A percentile compares a stretch with the other conserved stretches of the same genome.
Conservation (phyloP, 2,888 invertebrate species). For the Drosophila aldrichi region DNA sequence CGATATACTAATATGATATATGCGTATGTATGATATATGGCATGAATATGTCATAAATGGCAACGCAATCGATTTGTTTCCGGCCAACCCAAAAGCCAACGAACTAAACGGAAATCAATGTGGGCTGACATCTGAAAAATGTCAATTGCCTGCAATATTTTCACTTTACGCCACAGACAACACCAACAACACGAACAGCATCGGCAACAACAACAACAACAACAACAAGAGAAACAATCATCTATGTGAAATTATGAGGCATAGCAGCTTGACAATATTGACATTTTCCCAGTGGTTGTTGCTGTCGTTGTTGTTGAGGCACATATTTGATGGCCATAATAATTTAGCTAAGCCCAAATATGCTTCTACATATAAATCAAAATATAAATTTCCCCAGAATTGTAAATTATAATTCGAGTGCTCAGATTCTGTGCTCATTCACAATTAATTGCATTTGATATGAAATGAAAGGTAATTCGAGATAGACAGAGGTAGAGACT, state of each 20-base stretch:
- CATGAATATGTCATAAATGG: slow-evolving; percentile 59
- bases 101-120: slow-evolving; percentile 62
- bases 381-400: slow-evolving; percentile 12
- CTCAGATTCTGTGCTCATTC: background rate
- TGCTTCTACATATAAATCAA: slow-evolving; percentile 29
- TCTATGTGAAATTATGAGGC: slow-evolving; percentile 31
- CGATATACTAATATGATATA: slow-evolving; percentile 29
- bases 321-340: slow-evolving; percentile 36
- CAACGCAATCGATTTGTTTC: slow-evolving; percentile 56
- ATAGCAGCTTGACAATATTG: slow-evolving; percentile 46
- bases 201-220: background rate
- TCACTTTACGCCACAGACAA: slow-evolving; percentile 27
- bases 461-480: background rate
- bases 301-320: slow-evolving; percentile 6
- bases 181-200: slow-evolving; percentile 8
- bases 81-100: slow-evolving; percentile 32
- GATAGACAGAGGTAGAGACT: background rate
- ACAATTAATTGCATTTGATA: slow-evolving; percentile 7
- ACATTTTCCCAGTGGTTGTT: background rate
- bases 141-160: slow-evolving; percentile 56
- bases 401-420: slow-evolving; percentile 4
- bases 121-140: slow-evolving; percentile 61
- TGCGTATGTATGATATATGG: slow-evolving; percentile 37
- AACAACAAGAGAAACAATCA: slow-evolving; percentile 8
- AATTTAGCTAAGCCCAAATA: slow-evolving; percentile 32